Conservation (phyloP, 2,113 vertebrate species). For the rabbit (Oryctolagus cuniculus) region mOryCun1.1 NC_091441.1:48576501-48577000, state of each 20-base stretch:
- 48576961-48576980: not conserved
- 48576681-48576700: not conserved
- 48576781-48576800: not conserved
- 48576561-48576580: constrained; percentile 67
- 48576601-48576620: not conserved
- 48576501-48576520: constrained; percentile 80
- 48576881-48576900: not conserved
- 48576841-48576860: not conserved
- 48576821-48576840: not conserved
- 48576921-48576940: not conserved
- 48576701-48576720: not conserved
- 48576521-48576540: constrained; percentile 79
- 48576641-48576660: not conserved
- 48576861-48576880: not conserved
- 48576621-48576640: not conserved
- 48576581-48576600: constrained; percentile 43
- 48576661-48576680: not conserved
- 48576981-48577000: not conserved
- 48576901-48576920: not conserved
- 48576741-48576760: not conserved
- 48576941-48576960: not conserved
- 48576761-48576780: not conserved
- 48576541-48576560: constrained; percentile 81
- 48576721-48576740: not conserved
- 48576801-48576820: not conserved